These are phyloP conservation scores for Halcyon badia DNA, from an alignment of 2,797 vertebrate genomes.

Conservation along the genomic window DNA sequence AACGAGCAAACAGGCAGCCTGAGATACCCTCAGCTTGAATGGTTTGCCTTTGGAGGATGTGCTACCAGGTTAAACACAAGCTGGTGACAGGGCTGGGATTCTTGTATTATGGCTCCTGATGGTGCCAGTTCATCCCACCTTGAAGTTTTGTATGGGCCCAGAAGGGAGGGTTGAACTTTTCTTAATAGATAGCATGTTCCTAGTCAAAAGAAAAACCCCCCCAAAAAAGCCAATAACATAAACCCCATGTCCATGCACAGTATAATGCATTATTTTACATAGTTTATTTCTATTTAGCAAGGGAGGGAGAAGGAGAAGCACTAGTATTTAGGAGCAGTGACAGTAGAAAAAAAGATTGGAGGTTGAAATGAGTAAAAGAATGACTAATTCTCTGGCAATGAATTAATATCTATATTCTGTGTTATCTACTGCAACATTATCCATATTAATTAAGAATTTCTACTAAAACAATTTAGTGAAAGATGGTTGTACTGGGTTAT, in stretches of 20 bases:
- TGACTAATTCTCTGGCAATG: neutral
- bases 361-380: neutral
- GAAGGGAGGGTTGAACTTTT: neutral
- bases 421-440: neutral
- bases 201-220: neutral
- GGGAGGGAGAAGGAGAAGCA: neutral
- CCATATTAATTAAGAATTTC: neutral
- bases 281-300: neutral
- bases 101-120: neutral
- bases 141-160: neutral
- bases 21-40: neutral
- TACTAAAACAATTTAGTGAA: neutral
- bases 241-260: fast-evolving
- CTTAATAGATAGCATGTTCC: neutral
- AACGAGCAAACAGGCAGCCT: neutral
- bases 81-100: neutral
- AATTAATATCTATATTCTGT: neutral
- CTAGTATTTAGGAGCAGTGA: neutral
- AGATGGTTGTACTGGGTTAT: neutral
- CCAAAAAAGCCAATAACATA: neutral
- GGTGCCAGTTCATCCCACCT: neutral
- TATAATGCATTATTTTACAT: neutral
- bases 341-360: neutral
- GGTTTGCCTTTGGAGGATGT: neutral
- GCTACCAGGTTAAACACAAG: neutral